Conservation (phyloP, 2,888 invertebrate genomes). For the Corythucha ciliata region DNA sequence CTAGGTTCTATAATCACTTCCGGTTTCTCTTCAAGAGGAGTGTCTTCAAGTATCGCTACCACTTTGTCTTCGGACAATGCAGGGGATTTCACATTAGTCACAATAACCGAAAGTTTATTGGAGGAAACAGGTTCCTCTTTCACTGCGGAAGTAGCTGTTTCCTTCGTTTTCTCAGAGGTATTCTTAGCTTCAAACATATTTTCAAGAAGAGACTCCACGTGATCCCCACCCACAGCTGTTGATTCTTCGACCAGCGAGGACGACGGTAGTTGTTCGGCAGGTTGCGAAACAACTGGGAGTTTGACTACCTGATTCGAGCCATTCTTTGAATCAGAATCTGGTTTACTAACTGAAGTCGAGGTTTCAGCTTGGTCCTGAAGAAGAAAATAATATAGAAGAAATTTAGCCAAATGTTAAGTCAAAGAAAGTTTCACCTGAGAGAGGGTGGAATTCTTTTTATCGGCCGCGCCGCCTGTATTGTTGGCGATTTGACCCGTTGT, state of each 20-base stretch:
- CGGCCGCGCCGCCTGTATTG: too few relatives aligned
- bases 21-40: background rate
- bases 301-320: too few relatives aligned
- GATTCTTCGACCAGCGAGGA: background rate
- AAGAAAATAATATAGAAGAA: too few relatives aligned
- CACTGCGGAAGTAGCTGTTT: too few relatives aligned
- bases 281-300: too few relatives aligned
- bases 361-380: background rate
- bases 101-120: constrained; percentile 29
- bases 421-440: too few relatives aligned
- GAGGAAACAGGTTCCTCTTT: too few relatives aligned
- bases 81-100: constrained; percentile 35
- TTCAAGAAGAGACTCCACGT: constrained; percentile 37
- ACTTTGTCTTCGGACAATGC: constrained; percentile 40
- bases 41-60: constrained; percentile 31
- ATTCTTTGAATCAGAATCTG: too few relatives aligned
- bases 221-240: constrained; percentile 24
- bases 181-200: constrained; percentile 37
- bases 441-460: too few relatives aligned
- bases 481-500: too few relatives aligned
- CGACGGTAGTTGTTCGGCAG: background rate
- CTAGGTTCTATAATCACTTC: constrained; percentile 8
- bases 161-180: too few relatives aligned
- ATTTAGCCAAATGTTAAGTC: too few relatives aligned
- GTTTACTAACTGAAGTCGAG: constrained; percentile 2